Base-by-base conservation (phyloP, 2,888 invertebrate species). In the Glyphotaelius pellucidus region DNA sequence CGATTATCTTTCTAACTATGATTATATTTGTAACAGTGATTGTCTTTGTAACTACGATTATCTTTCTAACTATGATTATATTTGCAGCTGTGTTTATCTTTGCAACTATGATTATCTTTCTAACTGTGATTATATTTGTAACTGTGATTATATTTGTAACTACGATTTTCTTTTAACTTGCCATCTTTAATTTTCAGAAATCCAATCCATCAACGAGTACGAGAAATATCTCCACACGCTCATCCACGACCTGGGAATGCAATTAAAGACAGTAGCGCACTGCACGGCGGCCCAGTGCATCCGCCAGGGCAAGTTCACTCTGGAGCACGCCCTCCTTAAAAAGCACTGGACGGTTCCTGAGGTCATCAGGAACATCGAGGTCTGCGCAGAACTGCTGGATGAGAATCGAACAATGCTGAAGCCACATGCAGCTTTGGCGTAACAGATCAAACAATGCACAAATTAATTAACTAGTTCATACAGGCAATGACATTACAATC, bases 131-230 rank as follows among this genome's bases (percentile, higher is more conserved):
- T 38, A 38, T 38, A 3, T 38, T 38, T 38, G 11, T 42, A 42
- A 42, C 38, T 12, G 0, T 3, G 47, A 42, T 47, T 15, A 15
- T 47, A 14, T 47, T 47, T 47, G 2, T 47, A 19, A 52, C 25
- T 35, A 35, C 25, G 4, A n/a, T n/a, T 83, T 7, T 11, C 32
- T 32, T 32, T 35, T 9, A 83, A n/a, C 9, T 25, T n/a, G 25
- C n/a, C 5, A 4, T 1, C 5, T 67, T 67, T n/a, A n/a, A 67
- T 93, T 96, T 96, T 91, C 96, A 98, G 99, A 99, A 96, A 95
- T 99, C 47, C 98, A 98, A 94, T 97, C 98, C 80, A 97, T 98
- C 38, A 99, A 99, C 95, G 99, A 99, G 95, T 97, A 97, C 94
- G 98, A 98, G 93, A 95, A 96, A 85, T 98, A 98, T 94, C 95